Conservation (phyloP, 2,797 vertebrate genomes). For the Cuniculus paca region DNA sequence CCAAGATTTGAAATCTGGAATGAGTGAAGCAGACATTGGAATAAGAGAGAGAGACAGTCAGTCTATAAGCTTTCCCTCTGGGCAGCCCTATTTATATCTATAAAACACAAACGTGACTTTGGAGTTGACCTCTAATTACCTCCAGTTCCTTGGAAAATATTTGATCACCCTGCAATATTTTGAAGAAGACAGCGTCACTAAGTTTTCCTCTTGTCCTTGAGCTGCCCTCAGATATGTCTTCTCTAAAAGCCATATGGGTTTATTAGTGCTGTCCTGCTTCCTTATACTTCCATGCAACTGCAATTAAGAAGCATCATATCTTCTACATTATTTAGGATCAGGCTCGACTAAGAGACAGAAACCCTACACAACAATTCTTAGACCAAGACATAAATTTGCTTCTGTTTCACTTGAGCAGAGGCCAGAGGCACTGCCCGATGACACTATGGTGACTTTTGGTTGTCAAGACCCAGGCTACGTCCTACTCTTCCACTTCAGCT, state of each 20-base stretch:
- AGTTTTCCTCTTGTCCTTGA: neutral
- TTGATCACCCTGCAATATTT: neutral
- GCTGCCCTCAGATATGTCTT: neutral
- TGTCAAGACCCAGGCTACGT: neutral
- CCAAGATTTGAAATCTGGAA: neutral
- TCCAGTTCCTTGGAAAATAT: neutral
- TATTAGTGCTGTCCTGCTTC: neutral
- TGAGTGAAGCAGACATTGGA: neutral
- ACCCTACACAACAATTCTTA: neutral
- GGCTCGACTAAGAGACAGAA: neutral
- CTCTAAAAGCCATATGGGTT: neutral
- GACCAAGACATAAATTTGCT: neutral
- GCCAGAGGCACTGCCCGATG: neutral
- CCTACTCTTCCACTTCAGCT: neutral
- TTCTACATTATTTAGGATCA: neutral
- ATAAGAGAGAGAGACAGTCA: neutral
- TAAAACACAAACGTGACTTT: neutral
- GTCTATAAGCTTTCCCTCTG: neutral
- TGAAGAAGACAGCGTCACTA: neutral
- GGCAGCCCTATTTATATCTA: neutral
- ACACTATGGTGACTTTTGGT: neutral
- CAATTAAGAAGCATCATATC: neutral
- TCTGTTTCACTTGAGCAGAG: neutral
- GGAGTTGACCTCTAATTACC: neutral
- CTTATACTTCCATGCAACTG: neutral